Conservation (phyloP, 2,888 invertebrate genomes). For the Agonopterix subpropinquella region DNA sequence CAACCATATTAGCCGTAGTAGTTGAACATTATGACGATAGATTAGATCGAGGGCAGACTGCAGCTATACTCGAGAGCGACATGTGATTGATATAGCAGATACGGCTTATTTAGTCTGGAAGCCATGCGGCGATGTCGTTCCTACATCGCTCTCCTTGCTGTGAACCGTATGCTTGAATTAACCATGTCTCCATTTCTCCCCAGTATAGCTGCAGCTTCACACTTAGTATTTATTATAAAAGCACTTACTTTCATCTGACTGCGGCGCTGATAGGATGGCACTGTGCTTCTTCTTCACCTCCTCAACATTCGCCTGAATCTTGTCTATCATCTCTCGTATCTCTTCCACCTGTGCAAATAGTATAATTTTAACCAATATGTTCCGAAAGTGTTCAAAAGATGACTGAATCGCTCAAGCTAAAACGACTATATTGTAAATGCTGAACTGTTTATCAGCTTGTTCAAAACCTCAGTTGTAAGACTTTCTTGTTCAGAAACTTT, state of each 20-base stretch:
- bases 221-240: background rate
- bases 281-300: constrained; percentile 99
- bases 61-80: constrained; percentile 7
- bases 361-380: too few relatives aligned
- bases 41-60: constrained; percentile 7
- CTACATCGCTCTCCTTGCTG: background rate
- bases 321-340: constrained; percentile 99
- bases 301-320: constrained; percentile 99
- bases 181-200: constrained; percentile 1
- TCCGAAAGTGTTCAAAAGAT: too few relatives aligned
- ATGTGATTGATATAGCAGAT: background rate
- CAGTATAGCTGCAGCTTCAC: constrained; percentile 2
- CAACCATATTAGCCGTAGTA: constrained; percentile 7
- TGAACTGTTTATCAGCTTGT: too few relatives aligned
- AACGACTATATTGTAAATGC: too few relatives aligned
- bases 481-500: too few relatives aligned
- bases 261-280: constrained; percentile 98
- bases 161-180: background rate
- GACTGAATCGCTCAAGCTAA: too few relatives aligned
- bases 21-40: constrained; percentile 7
- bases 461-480: too few relatives aligned
- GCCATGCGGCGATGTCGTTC: background rate
- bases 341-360: constrained; percentile 92
- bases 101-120: background rate
- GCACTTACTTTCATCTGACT: constrained; percentile 97